Evolutionary conservation across 1,140 invertebrate species (phyloP), one percentile per base, ranked within the genome.

Genomic region (Paramacrobiotus metropolitanus): DNA sequence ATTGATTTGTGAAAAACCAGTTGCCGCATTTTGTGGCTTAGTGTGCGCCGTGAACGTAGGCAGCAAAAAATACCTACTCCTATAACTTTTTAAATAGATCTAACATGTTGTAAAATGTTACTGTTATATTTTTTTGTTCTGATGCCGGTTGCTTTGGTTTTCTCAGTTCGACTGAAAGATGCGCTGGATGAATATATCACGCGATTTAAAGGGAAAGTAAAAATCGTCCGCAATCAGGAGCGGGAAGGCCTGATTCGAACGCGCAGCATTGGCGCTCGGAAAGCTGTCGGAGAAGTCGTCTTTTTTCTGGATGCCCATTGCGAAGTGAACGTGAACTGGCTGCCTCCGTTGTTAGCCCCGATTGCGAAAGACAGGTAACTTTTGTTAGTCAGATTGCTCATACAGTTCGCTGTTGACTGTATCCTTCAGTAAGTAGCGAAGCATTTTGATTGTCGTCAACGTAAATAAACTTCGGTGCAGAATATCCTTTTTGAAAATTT

Each of bases 301-400:
- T 83, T 99, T 0, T 98, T 96, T 75, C 75, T 99, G 21, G 94
- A 98, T 76, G 93, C 93, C 48, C 81, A 83, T 68, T 82, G 80
- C 72, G 81, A 76, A 68, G 88, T 93, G 1, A 94, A 95, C 70
- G 73, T 79, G 1, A 98, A 98, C 73, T 99, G 94, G 94, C 72
- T 99, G 21, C 87, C 88, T 4, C 94, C 94, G 0, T 75, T 99
- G 9, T 74, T 99, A 59, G 86, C 90, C 3, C 89, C 92, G 21
- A 98, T 98, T 66, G 83, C 86, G 70, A 75, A 81, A 59, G 85
- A 96, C 73, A 79, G 79, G 81, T 84, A 73, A 65, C 63, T 63
- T 34, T 20, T 34, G n/a, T 21, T 2, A 30, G 30, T 30, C 29
- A 18, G 21, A 48, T 34, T 60, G 28, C 2, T 40, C 9, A 29